phyloP scores from a whole-genome alignment of 1,140 invertebrate species.

The Solenopsis fugax region DNA sequence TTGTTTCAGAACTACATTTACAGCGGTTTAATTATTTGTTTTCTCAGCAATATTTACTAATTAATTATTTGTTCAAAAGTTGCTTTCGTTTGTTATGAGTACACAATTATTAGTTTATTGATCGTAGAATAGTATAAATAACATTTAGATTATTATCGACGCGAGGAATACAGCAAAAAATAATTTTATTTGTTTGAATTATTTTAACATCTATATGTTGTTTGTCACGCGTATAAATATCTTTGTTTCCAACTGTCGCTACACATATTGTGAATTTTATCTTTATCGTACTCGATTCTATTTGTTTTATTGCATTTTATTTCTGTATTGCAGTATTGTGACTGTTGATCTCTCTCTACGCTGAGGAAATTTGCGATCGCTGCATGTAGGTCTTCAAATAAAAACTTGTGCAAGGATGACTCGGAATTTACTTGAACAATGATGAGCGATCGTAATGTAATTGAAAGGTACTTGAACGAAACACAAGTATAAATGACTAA shows the following conservation, averaged over 20 bases:
- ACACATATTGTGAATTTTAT: background rate
- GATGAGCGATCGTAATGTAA: constrained; percentile 25
- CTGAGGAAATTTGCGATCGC: constrained; percentile 35
- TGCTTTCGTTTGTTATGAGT: background rate
- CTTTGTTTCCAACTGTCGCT: background rate
- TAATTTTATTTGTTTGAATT: constrained; percentile 11
- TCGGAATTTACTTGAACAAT: constrained; percentile 21
- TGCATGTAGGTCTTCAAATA: constrained; percentile 17
- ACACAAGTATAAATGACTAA: constrained; percentile 30
- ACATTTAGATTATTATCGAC: background rate
- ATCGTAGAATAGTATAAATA: background rate
- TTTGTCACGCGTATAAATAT: background rate
- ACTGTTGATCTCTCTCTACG: constrained; percentile 36
- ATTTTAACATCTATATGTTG: background rate
- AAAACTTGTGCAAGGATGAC: constrained; percentile 63
- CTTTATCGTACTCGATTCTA: background rate
- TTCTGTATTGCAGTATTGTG: constrained; percentile 41
- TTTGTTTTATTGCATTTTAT: constrained; percentile 30
- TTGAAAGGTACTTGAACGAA: constrained; percentile 10
- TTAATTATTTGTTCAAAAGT: constrained; percentile 25
- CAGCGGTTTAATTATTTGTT: background rate
- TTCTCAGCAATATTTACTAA: background rate
- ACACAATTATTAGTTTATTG: constrained; percentile 1
- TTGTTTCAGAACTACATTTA: background rate
- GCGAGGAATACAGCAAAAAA: constrained; percentile 9